Evolutionary conservation across 2,888 invertebrate genomes (phyloP), one percentile per base, ranked within the genome.

Genomic region (Drosophila gaucha): DNA sequence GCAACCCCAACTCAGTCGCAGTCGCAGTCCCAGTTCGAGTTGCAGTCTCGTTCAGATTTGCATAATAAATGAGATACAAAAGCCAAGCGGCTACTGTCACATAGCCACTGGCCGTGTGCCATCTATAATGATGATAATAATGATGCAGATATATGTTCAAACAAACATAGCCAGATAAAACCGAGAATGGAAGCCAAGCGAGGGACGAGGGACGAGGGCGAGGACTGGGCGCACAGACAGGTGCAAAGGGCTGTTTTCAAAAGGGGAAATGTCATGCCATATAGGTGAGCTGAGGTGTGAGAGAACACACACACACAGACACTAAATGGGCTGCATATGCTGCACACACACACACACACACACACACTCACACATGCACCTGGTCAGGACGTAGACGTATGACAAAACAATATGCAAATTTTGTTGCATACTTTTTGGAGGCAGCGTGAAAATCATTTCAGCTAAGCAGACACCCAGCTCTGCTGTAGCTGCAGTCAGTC

Each of bases 401-500:
- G 69, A 67, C 74, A 78, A 83, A 84, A 80, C 76, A 87, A 80
- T 79, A 89, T 88, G 80, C 78, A 83, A 86, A 88, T 86, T 88
- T 72, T 62, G 82, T 78, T 88, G 86, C 88, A 86, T 86, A 79
- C 88, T 80, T 80, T 82, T 82, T 65, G 83, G 76, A 65, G 79
- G 67, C 79, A 82, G 82, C 88, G 88, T 87, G 86, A 87, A 82
- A 82, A 87, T 85, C 86, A 86, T 84, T 84, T 74, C 78, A 86
- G 74, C 84, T 86, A 80, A 80, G 78, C 80, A 83, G 68, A 62
- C 74, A 52, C 47, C 39, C n/a, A 18, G n/a, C 26, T 18, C 26
- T 43, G 14, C 18, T 49, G 2, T n/a, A 33, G 31, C 12, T 26
- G 24, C 51, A 64, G 63, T 46, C 59, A 60, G 59, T 60, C 68